Evolutionary conservation across 2,797 vertebrate species (phyloP), one percentile per base, ranked within the genome.

Genomic region (Nannoperca obscura): DNA sequence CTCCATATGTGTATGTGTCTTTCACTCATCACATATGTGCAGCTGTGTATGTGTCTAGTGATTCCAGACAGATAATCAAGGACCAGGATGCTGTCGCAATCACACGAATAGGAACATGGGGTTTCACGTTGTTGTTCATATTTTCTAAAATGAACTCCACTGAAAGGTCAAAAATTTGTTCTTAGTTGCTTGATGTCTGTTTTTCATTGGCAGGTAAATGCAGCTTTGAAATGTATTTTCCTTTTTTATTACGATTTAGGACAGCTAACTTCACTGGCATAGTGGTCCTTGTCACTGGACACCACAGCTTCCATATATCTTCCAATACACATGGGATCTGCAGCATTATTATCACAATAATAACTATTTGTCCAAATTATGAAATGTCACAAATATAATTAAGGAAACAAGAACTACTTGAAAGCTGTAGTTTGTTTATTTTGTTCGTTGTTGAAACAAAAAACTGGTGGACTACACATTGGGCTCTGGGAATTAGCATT

Each of bases 1-100:
- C 12, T 76, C n/a, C 38, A 27, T 15, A n/a, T 55, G 2, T 27
- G 15, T 57, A 38, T 44, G 2, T 53, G 2, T 65, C 27, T 66
- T n/a, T 64, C 71, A 34, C 64, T 36, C 62, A 57, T 67, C 66
- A 74, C 44, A 67, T 14, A 65, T 66, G 53, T 86, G 81, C 86
- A 79, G 74, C 86, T 85, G 73, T 50, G 59, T 49, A 68, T 86
- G 71, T 61, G 46, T 82, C 34, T 59, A 14, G 7, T 61, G 62
- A 65, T 67, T 64, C 15, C 70, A 72, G 20, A 59, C 44, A 17
- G 74, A 72, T 53, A 69, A 75, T 73, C 47, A 60, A 55, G 13
- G 40, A 75, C 19, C 34, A 71, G 24, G 49, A 70, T 22, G 34
- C 32, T 14, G 11, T 32, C 38, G 27, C 32, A 62, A 20, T 79